Base-by-base conservation (phyloP, 2,888 invertebrate genomes). In the Drosophila rubida region DNA sequence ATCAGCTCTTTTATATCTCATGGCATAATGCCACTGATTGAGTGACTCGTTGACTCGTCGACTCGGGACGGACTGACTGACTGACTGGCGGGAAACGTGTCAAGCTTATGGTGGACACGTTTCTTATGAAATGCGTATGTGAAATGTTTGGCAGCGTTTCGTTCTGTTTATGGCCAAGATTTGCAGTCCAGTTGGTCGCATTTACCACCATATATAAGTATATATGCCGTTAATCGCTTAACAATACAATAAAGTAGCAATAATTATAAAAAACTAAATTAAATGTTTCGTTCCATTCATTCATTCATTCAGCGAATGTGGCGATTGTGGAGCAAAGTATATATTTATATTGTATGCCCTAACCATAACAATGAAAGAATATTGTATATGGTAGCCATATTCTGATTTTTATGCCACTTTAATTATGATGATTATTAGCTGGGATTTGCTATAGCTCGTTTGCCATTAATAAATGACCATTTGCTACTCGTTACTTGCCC, bases 221-320 rank as follows among this genome's bases (percentile, higher is more conserved):
- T 60, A 30, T 61, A 59, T 69, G 69, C 65, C 62, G 78, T 87
- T 88, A 90, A 90, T 90, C 87, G 88, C 80, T 90, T 90, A 90
- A 89, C 84, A 89, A 89, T 87, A 90, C 90, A 90, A 90, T 90
- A 90, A 90, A 90, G 89, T 90, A 89, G 89, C 90, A 90, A 89
- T 88, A 90, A 90, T 89, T 89, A 90, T 90, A 90, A 90, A 89
- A 82, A 83, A 76, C 75, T 75, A 88, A 78, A 80, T 77, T 74
- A 81, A 88, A 88, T 88, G 77, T 75, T 73, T 70, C 73, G 67
- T 68, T 73, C 35, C 51, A n/a, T n/a, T 3, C 19, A 19, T 19
- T 19, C 19, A 37, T 44, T 35, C 35, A 45, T 32, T 32, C n/a
- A 32, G 32, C 30, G n/a, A n/a, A 4, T 4, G 11, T 9, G n/a